These are phyloP conservation scores for Malurus elegans DNA, from an alignment of 2,113 vertebrate species.

Conservation along the genomic window DNA sequence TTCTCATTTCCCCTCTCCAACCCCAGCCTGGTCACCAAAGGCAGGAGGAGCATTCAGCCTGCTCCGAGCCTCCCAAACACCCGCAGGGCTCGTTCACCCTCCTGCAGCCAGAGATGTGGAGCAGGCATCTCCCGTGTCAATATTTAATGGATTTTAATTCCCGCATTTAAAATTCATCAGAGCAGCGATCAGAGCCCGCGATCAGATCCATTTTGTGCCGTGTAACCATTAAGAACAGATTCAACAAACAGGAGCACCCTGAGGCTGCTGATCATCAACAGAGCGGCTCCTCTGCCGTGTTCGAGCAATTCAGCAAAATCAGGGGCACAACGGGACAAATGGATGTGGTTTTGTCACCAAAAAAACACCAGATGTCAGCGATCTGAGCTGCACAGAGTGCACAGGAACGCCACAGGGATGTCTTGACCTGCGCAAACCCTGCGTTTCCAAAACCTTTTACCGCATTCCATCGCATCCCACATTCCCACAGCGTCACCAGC, in stretches of 20 bases:
- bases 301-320: background rate
- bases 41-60: background rate
- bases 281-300: background rate
- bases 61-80: background rate
- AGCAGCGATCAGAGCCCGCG: constrained; percentile 5
- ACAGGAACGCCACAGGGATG: background rate
- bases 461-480: background rate
- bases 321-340: too few species aligned
- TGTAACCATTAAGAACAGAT: background rate
- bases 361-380: background rate
- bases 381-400: background rate
- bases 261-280: background rate
- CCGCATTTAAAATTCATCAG: constrained; percentile 49
- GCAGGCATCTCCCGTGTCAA: constrained; percentile 27
- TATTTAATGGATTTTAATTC: constrained; percentile 58
- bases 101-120: background rate
- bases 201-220: background rate
- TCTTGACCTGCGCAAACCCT: background rate
- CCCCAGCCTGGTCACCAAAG: background rate
- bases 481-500: background rate
- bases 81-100: constrained; percentile 14
- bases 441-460: background rate
- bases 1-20: background rate
- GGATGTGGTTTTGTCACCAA: background rate
- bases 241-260: background rate